phyloP scores from a whole-genome alignment of 1,140 invertebrate species.

The Drosophila jambulina region DNA sequence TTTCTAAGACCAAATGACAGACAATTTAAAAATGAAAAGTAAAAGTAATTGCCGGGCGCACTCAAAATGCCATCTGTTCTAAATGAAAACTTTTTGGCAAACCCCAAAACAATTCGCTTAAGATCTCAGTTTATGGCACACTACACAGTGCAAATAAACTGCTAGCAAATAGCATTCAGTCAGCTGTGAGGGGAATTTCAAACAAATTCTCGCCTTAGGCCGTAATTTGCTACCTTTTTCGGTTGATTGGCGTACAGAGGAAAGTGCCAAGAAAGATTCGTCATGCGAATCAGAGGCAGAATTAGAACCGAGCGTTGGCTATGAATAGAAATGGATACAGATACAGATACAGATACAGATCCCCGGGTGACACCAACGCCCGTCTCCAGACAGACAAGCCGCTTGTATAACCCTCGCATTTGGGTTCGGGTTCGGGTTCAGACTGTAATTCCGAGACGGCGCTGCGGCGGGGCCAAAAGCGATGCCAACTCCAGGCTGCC shows the following conservation, averaged over 20 bases:
- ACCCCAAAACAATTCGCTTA: constrained; percentile 3
- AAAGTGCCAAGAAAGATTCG: constrained; percentile 50
- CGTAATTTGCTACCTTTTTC: constrained; percentile 37
- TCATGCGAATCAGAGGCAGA: constrained; percentile 62
- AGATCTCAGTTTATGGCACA: constrained; percentile 19
- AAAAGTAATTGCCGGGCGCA: constrained; percentile 32
- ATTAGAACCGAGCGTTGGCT: constrained; percentile 53
- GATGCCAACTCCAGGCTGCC: constrained; percentile 8
- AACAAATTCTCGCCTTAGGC: constrained; percentile 29
- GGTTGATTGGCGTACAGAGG: constrained; percentile 44
- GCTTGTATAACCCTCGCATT: constrained; percentile 46
- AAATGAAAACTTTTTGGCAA: constrained; percentile 30
- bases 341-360: constrained; percentile 11
- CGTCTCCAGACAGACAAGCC: constrained; percentile 45
- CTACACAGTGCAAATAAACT: constrained; percentile 18
- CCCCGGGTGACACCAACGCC: constrained; percentile 45
- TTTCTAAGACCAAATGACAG: background rate
- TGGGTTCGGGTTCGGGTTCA: constrained; percentile 14
- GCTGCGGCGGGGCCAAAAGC: background rate
- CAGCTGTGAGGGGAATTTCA: constrained; percentile 23
- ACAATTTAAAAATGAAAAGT: constrained; percentile 26
- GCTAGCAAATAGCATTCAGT: constrained; percentile 2
- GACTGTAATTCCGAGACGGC: constrained; percentile 21
- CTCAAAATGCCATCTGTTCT: constrained; percentile 22
- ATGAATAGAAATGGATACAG: constrained; percentile 40